Evolutionary conservation across 2,797 vertebrate genomes (phyloP).

Genomic region (Spea hammondii): DNA sequence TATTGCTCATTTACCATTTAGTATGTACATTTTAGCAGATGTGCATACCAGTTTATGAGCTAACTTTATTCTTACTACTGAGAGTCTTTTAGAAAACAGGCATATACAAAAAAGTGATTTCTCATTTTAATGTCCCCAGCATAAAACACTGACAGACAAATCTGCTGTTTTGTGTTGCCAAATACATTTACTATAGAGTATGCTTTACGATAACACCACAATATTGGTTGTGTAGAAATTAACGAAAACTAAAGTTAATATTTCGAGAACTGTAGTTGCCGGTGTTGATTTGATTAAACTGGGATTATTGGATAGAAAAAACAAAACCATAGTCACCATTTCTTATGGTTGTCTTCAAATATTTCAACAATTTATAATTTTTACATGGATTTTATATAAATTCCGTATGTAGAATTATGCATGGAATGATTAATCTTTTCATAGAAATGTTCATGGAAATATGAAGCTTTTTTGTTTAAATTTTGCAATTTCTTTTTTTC

Average conservation of each 20-base stretch:
- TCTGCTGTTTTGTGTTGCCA: constrained; percentile 28
- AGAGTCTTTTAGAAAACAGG: constrained; percentile 33
- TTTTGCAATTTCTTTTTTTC: too few relatives aligned
- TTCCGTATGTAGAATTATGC: too few relatives aligned
- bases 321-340: not conserved
- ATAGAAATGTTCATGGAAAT: too few relatives aligned
- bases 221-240: not conserved
- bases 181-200: constrained; percentile 24
- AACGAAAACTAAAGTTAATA: not conserved
- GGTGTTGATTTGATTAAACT: not conserved
- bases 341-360: not conserved
- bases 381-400: too few relatives aligned
- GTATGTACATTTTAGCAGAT: constrained; percentile 51
- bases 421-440: too few relatives aligned
- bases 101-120: constrained; percentile 33
- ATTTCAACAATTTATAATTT: too few relatives aligned
- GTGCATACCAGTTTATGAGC: constrained; percentile 41
- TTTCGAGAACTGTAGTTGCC: not conserved
- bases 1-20: constrained; percentile 47
- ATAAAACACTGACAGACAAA: constrained; percentile 39
- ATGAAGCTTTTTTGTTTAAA: too few relatives aligned
- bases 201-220: not conserved
- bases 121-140: constrained; percentile 39
- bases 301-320: not conserved
- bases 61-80: constrained; percentile 36